Conservation (phyloP, 1,140 invertebrate species). For the Magallana angulata region DNA sequence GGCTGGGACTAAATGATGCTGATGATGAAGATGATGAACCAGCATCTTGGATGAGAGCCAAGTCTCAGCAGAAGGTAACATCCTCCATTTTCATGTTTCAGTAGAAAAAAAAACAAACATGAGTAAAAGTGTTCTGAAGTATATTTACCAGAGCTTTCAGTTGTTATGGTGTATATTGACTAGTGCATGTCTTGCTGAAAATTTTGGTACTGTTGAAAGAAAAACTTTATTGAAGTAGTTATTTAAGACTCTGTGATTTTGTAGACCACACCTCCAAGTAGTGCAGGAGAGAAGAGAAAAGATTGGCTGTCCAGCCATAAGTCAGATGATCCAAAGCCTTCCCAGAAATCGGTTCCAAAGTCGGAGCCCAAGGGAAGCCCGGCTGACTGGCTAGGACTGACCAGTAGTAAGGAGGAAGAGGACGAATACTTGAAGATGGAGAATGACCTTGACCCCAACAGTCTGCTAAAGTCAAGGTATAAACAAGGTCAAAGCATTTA, state of each 20-base stretch:
- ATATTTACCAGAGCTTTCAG: no score
- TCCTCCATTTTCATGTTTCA: no score
- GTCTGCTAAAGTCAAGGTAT: conserved; percentile 47
- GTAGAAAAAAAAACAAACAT: no score
- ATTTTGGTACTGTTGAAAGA: no score
- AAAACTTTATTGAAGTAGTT: no score
- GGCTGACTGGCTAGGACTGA: neutral
- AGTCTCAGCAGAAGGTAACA: conserved; percentile 24
- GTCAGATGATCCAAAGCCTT: neutral
- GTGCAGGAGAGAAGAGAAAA: conserved; percentile 20
- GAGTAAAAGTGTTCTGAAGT: no score
- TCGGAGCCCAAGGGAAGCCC: neutral
- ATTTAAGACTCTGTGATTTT: neutral
- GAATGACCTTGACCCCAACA: conserved; percentile 48
- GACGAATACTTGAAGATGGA: conserved; percentile 51
- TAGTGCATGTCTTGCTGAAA: no score
- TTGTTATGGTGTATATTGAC: no score
- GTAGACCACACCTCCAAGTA: conserved; percentile 16
- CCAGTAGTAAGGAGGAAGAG: conserved; percentile 4
- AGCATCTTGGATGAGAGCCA: conserved; percentile 35
- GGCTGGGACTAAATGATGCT: conserved; percentile 66
- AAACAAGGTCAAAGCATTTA: neutral
- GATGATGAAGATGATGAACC: conserved; percentile 64
- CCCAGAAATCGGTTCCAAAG: neutral
- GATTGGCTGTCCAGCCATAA: neutral